Percentiles rank a stretch among this genome's conserved stretches.
Evolutionary conservation across 2,113 vertebrate genomes (phyloP).

Genomic region (Carollia perspicillata): DNA sequence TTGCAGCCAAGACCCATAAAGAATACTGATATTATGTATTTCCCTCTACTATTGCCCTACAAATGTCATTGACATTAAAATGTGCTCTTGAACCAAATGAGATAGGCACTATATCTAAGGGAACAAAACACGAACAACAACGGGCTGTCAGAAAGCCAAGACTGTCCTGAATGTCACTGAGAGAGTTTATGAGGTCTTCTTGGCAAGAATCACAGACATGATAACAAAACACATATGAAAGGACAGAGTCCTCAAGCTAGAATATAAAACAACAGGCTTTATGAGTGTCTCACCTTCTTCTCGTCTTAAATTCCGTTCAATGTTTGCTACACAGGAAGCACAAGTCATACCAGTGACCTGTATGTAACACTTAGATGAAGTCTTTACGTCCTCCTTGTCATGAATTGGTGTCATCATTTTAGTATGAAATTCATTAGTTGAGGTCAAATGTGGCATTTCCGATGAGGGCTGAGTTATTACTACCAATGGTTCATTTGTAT

Average conservation of each 20-base stretch:
- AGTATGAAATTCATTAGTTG: slow-evolving; percentile 54
- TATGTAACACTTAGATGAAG: slow-evolving; percentile 91
- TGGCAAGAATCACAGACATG: slow-evolving; percentile 38
- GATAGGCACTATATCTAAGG: background rate
- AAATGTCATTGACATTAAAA: slow-evolving; percentile 44
- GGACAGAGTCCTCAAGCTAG: background rate
- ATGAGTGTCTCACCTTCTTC: slow-evolving; percentile 87
- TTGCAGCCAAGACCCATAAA: background rate
- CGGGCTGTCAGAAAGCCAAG: background rate
- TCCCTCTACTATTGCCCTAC: background rate
- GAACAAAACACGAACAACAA: slow-evolving; percentile 41
- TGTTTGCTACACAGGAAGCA: slow-evolving; percentile 97
- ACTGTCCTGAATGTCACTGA: background rate
- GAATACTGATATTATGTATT: background rate
- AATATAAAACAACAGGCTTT: background rate
- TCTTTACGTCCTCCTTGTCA: slow-evolving; percentile 71
- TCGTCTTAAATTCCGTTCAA: slow-evolving; percentile 94
- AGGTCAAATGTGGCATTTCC: slow-evolving; percentile 61
- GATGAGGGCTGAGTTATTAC: slow-evolving; percentile 60
- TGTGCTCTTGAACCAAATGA: slow-evolving; percentile 28
- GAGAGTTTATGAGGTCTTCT: background rate
- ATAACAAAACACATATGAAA: slow-evolving; percentile 28
- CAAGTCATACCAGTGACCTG: slow-evolving; percentile 98
- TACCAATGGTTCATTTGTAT: slow-evolving; percentile 59
- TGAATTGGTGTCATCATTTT: slow-evolving; percentile 49